Base-by-base conservation (phyloP, 1,140 invertebrate genomes). In the honey bee (Apis mellifera) region DNA sequence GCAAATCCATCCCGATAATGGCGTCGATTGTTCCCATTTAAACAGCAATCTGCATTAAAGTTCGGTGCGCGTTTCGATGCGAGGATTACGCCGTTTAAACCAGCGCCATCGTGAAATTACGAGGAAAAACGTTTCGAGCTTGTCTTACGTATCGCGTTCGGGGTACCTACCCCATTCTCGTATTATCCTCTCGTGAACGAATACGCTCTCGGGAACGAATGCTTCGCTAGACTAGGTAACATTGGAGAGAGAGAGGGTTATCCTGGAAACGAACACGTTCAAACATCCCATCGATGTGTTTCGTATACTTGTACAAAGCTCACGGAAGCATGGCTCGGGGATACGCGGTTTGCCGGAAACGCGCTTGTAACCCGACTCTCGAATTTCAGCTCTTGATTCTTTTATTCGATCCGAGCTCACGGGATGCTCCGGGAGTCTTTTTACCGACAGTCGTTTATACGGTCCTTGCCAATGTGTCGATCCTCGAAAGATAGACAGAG, bases 21-120 rank as follows among this genome's bases (percentile, higher is more conserved):
- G 79, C 79, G 73, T 52, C 79, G 79, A 82, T 82, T 60, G 73
- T 82, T 82, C 55, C 73, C 73, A 54, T 82, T 82, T 76, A 76
- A 82, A 66, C 64, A 76, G 64, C 72, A 68, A 69, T 82, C 72
- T 69, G 73, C 72, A 54, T 69, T 60, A 82, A 42, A 82, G 50
- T 65, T 55, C 23, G 55, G n/a, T 3, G 3, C 32, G 32, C 19
- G 79, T 59, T 42, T n/a, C 23, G 68, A 52, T n/a, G 48, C 48
- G 19, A 62, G 60, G 54, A 81, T 81, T 48, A 52, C 60, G 54
- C 42, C 48, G 64, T 81, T 75, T 81, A 81, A 66, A 72, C n/a
- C 64, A 68, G 42, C 15, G 42, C 13, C 64, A 76, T 64, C 72
- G 55, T 69, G 79, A 82, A 82, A 82, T 76, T 82, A 75, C 54